phyloP scores from a whole-genome alignment of 2,797 vertebrate species.

The Bradypodion pumilum region DNA sequence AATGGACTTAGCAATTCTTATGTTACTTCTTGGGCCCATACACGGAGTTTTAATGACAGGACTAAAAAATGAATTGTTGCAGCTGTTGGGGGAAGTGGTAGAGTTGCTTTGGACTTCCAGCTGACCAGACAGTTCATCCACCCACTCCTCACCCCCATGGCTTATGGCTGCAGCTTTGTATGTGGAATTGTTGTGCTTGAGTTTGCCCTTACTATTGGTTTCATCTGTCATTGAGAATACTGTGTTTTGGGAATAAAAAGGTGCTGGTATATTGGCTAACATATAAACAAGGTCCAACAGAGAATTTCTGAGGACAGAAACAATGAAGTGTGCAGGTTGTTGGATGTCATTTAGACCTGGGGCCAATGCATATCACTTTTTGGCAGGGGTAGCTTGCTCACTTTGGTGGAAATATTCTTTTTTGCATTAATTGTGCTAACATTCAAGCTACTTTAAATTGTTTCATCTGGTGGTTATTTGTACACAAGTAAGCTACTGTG shows the following conservation, averaged over 20 bases:
- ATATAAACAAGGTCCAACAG: not conserved
- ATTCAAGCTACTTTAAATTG: not conserved
- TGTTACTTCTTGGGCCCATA: not conserved
- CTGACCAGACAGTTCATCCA: too few relatives aligned
- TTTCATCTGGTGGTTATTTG: not conserved
- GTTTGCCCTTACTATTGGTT: not conserved
- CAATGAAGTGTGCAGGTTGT: not conserved
- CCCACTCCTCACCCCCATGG: not conserved
- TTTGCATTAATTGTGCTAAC: not conserved
- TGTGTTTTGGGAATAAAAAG: not conserved
- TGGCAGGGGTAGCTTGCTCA: too few relatives aligned
- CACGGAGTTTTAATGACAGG: not conserved
- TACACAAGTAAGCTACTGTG: not conserved
- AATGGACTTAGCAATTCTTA: not conserved
- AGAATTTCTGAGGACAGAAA: constrained; percentile 14
- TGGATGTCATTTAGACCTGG: not conserved
- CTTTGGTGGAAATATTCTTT: too few relatives aligned
- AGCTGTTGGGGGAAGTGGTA: not conserved
- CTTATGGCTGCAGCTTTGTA: not conserved
- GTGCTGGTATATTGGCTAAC: not conserved
- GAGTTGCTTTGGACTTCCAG: not conserved
- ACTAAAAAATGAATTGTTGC: not conserved
- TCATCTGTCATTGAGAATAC: not conserved
- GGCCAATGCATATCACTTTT: not conserved
- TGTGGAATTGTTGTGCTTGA: not conserved